A percentile compares a stretch with the other conserved stretches of the same genome.
Conservation (phyloP, 2,113 vertebrate genomes). For the Stictonetta naevosa region DNA sequence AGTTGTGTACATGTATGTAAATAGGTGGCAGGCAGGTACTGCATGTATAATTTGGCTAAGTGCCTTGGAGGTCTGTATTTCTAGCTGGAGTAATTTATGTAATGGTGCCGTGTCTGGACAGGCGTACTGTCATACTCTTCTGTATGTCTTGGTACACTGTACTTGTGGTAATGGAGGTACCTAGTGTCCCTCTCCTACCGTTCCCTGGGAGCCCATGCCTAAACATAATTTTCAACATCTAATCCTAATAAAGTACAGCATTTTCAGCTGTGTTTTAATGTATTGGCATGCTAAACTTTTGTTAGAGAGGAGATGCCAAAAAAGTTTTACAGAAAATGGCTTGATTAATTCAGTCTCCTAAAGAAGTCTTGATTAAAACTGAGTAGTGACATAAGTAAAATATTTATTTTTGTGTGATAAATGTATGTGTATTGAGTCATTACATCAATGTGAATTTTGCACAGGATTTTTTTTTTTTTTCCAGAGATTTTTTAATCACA, state of each 20-base stretch:
- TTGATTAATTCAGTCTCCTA: background rate
- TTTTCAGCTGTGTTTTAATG: background rate
- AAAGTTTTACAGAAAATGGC: background rate
- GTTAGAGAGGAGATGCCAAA: background rate
- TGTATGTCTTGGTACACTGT: background rate
- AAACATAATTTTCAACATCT: background rate
- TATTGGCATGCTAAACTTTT: background rate
- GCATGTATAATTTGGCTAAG: background rate
- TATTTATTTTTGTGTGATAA: background rate
- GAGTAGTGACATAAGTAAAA: background rate
- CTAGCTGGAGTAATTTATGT: background rate
- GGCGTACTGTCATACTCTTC: background rate
- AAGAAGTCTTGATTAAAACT: conserved; percentile 12
- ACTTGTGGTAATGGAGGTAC: background rate
- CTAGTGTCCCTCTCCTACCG: background rate
- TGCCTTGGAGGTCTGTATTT: background rate
- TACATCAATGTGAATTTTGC: background rate
- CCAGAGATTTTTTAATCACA: background rate
- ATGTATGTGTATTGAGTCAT: background rate
- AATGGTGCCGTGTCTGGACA: background rate
- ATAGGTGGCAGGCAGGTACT: background rate
- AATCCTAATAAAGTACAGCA: background rate
- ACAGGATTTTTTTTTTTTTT: background rate
- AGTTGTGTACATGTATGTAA: background rate
- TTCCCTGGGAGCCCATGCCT: background rate